Conservation (phyloP, 2,113 vertebrate genomes). For the Oryzias javanicus region DNA sequence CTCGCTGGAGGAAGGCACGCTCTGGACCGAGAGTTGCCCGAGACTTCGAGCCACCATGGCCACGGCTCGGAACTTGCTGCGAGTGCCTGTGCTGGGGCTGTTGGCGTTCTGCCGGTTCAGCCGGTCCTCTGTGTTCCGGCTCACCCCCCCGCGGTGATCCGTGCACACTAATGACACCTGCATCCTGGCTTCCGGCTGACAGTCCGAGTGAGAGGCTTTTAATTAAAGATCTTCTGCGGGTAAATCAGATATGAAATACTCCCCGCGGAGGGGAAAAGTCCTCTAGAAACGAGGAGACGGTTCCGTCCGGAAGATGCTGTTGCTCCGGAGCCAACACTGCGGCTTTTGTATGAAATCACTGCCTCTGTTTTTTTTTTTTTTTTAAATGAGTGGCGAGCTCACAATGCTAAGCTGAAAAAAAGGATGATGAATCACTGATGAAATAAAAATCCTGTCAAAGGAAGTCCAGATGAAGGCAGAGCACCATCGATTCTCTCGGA, state of each 20-base stretch:
- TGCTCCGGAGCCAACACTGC: constrained; percentile 14
- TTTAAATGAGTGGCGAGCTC: constrained; percentile 21
- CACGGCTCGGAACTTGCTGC: constrained; percentile 89
- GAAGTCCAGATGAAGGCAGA: constrained; percentile 33
- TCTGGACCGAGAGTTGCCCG: constrained; percentile 91
- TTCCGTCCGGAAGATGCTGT: constrained; percentile 21
- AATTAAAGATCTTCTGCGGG: constrained; percentile 14
- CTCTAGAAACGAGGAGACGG: constrained; percentile 3
- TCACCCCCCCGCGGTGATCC: constrained; percentile 89
- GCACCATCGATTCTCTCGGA: constrained; percentile 22
- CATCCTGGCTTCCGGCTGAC: constrained; percentile 72
- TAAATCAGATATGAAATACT: constrained; percentile 17
- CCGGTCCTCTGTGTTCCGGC: constrained; percentile 86
- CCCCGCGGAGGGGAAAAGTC: constrained; percentile 9
- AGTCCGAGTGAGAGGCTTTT: constrained; percentile 3
- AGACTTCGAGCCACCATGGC: constrained; percentile 95
- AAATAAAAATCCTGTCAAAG: constrained; percentile 42
- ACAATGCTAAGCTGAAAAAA: constrained; percentile 10
- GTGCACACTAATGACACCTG: constrained; percentile 96
- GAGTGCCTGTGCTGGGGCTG: constrained; percentile 87
- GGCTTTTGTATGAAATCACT: constrained; percentile 34
- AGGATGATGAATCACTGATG: constrained; percentile 27
- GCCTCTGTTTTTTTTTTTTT: neutral
- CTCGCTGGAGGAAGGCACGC: constrained; percentile 79
- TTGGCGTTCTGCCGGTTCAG: constrained; percentile 86